phyloP scores from a whole-genome alignment of 2,797 vertebrate genomes.

The Neomorphus geoffroyi region DNA sequence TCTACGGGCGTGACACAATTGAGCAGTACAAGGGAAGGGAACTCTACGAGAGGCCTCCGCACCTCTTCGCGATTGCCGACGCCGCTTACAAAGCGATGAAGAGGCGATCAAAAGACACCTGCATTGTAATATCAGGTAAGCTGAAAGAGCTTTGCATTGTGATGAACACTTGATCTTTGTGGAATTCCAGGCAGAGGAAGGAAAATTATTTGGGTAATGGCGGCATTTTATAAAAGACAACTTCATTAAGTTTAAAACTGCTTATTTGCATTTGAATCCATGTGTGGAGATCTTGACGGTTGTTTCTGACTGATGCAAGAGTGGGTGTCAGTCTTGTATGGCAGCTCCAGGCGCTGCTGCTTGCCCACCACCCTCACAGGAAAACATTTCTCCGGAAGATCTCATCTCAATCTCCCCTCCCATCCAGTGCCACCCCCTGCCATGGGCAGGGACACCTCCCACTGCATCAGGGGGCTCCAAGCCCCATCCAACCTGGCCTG shows the following conservation, averaged over 20 bases:
- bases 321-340: too few species aligned
- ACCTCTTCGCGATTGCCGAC: conserved; percentile 96
- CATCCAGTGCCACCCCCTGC: too few species aligned
- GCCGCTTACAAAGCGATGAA: conserved; percentile 99
- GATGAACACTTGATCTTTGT: background rate
- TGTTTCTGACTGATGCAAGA: too few species aligned
- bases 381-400: too few species aligned
- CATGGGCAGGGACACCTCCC: too few species aligned
- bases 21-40: conserved; percentile 96
- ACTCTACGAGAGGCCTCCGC: conserved; percentile 94
- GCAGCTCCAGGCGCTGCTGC: too few species aligned
- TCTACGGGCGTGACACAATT: conserved; percentile 90
- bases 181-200: background rate
- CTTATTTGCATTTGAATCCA: conserved; percentile 1
- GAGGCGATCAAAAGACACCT: conserved; percentile 95
- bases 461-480: too few species aligned
- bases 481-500: too few species aligned
- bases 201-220: background rate
- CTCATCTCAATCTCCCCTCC: too few species aligned
- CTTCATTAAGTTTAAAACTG: background rate
- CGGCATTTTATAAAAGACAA: background rate
- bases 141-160: background rate
- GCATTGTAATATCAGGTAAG: conserved; percentile 97
- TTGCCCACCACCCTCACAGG: too few species aligned
- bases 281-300: background rate